Conservation (phyloP, 2,888 invertebrate genomes). For the Lissonota sp. region DNA sequence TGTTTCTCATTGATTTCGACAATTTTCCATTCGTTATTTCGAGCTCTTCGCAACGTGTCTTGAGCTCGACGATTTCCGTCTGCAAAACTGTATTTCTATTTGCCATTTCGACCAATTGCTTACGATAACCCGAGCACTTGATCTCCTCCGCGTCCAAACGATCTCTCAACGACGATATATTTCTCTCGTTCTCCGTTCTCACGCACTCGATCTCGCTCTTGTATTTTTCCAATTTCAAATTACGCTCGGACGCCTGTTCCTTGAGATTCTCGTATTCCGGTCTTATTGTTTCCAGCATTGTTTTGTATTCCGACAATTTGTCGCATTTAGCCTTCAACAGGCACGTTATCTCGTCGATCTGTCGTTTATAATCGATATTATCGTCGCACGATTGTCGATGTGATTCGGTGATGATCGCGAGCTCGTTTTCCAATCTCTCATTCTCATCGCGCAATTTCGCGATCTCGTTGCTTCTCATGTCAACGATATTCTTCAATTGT, state of each 20-base stretch:
- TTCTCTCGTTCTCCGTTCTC: conserved; percentile 81
- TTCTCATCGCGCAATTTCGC: conserved; percentile 81
- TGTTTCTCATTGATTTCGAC: conserved; percentile 82
- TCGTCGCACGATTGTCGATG: conserved; percentile 83
- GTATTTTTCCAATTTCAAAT: conserved; percentile 77
- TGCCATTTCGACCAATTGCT: conserved; percentile 81
- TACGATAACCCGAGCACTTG: conserved; percentile 78
- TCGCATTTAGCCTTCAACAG: conserved; percentile 79
- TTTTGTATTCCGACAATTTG: conserved; percentile 82
- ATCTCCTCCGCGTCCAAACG: conserved; percentile 75
- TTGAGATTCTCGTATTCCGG: conserved; percentile 77
- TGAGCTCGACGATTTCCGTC: conserved; percentile 83
- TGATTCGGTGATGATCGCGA: conserved; percentile 80
- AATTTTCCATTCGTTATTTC: conserved; percentile 83
- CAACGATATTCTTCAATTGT: conserved; percentile 79
- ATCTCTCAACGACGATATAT: conserved; percentile 71
- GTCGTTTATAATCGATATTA: conserved; percentile 79
- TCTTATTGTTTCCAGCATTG: conserved; percentile 74
- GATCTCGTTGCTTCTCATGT: conserved; percentile 78
- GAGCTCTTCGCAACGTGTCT: conserved; percentile 84
- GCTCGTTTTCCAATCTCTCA: conserved; percentile 82
- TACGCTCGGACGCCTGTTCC: conserved; percentile 72
- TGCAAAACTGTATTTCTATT: conserved; percentile 84
- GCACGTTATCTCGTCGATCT: conserved; percentile 78
- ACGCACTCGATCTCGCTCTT: conserved; percentile 81